A percentile compares a stretch with the other conserved stretches of the same genome.
Conservation (phyloP, 2,797 vertebrate genomes). For the Parotocinclus haroldoi region DNA sequence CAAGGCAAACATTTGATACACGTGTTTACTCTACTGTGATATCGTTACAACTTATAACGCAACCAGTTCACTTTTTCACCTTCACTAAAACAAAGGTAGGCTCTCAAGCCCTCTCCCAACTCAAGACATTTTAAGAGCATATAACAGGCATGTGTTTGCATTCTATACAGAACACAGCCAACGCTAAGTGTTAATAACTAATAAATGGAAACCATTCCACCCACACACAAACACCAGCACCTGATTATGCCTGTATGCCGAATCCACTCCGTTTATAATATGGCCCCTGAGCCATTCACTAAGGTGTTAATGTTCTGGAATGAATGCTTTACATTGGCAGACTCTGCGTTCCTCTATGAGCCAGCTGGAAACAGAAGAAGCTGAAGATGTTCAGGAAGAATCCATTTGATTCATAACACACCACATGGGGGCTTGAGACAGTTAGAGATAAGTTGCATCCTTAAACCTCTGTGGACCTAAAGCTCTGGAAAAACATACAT, state of each 20-base stretch:
- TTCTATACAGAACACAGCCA: constrained; percentile 3
- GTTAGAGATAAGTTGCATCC: constrained; percentile 19
- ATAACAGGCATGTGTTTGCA: constrained; percentile 20
- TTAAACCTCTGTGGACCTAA: constrained; percentile 6
- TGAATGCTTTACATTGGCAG: constrained; percentile 2
- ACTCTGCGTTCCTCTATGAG: not conserved
- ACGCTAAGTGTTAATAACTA: constrained; percentile 48
- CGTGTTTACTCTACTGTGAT: too few relatives aligned
- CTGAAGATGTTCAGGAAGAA: constrained; percentile 17
- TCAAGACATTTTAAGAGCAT: constrained; percentile 56
- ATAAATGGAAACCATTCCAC: constrained; percentile 43
- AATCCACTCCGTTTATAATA: not conserved
- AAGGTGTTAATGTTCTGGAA: constrained; percentile 12
- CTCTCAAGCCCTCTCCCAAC: constrained; percentile 58
- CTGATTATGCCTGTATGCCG: constrained; percentile 31
- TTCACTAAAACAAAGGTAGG: constrained; percentile 65
- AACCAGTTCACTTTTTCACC: constrained; percentile 46
- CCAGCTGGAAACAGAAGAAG: not conserved
- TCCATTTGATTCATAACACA: constrained; percentile 6
- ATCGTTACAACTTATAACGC: too few relatives aligned
- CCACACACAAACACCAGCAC: constrained; percentile 7
- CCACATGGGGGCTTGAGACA: not conserved
- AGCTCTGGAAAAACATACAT: constrained; percentile 1
- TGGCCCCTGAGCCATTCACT: constrained; percentile 10
- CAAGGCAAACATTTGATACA: too few relatives aligned